Percentiles rank a stretch among this genome's conserved stretches.
phyloP scores from a whole-genome alignment of 2,888 invertebrate genomes.

The Drosophila prostipennis region DNA sequence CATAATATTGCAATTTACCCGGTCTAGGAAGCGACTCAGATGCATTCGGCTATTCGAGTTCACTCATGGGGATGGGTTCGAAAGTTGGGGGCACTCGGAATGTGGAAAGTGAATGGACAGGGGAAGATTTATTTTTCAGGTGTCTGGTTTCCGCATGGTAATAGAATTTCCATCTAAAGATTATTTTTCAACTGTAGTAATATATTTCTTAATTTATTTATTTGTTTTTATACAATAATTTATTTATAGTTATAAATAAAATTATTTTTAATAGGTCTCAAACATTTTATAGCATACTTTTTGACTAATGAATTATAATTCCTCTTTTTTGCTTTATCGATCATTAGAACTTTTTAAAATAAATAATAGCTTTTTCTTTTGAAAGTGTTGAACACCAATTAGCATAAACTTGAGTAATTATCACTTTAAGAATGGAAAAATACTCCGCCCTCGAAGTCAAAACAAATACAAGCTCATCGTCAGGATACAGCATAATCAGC shows the following conservation, averaged over 20 bases:
- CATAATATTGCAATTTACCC: slow-evolving; percentile 43
- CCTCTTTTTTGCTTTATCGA: neutral
- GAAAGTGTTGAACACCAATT: neutral
- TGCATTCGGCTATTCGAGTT: slow-evolving; percentile 47
- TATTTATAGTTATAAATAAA: neutral
- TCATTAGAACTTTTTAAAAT: neutral
- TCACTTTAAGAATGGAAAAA: neutral
- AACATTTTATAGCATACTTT: slow-evolving; percentile 7
- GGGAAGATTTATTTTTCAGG: slow-evolving; percentile 1
- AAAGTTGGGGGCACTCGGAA: slow-evolving; percentile 25
- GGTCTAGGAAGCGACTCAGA: slow-evolving; percentile 44
- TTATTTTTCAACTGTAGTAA: too few species aligned
- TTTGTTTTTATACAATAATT: too few species aligned
- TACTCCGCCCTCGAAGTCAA: slow-evolving; percentile 3
- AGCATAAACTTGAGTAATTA: neutral
- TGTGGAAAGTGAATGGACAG: slow-evolving; percentile 35
- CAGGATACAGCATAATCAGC: slow-evolving; percentile 18
- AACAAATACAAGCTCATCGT: slow-evolving; percentile 31
- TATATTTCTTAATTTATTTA: neutral
- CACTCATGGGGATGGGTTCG: slow-evolving; percentile 29
- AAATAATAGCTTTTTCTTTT: neutral
- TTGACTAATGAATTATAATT: neutral
- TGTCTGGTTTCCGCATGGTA: slow-evolving; percentile 6
- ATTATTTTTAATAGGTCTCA: neutral
- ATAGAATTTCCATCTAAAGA: neutral